phyloP scores from a whole-genome alignment of 1,140 invertebrate species.

The Littorina saxatilis region DNA sequence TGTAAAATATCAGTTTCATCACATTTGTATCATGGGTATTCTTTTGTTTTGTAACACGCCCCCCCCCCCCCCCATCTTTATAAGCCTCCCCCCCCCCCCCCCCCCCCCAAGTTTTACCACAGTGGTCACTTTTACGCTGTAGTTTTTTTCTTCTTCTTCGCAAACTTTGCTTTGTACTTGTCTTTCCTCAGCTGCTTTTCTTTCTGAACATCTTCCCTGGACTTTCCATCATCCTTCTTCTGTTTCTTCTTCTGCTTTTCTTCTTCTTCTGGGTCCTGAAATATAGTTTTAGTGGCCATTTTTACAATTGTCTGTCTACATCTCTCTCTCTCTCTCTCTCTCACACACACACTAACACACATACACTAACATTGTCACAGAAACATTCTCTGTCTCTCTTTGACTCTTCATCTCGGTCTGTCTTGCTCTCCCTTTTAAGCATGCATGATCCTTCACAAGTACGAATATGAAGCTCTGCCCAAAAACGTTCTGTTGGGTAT shows the following conservation, averaged over 20 bases:
- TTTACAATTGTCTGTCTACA: not conserved
- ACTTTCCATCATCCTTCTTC: slow-evolving; percentile 29
- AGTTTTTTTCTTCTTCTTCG: slow-evolving; percentile 38
- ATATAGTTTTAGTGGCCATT: not conserved
- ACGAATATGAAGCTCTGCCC: not conserved
- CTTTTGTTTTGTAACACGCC: too few relatives aligned
- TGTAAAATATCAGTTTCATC: too few relatives aligned
- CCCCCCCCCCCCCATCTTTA: too few relatives aligned
- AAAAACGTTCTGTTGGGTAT: too few relatives aligned
- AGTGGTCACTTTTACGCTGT: too few relatives aligned
- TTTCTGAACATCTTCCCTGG: slow-evolving; percentile 31
- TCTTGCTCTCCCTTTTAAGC: not conserved
- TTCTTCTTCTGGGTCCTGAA: slow-evolving; percentile 45
- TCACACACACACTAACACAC: too few relatives aligned
- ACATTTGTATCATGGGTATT: too few relatives aligned
- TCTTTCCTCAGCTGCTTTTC: slow-evolving; percentile 48
- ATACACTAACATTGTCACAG: not conserved
- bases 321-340: too few relatives aligned
- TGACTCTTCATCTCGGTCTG: not conserved
- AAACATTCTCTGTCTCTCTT: not conserved
- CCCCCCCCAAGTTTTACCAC: too few relatives aligned
- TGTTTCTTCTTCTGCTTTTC: slow-evolving; percentile 32
- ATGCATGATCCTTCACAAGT: not conserved
- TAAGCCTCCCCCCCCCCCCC: too few relatives aligned
- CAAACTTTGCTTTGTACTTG: slow-evolving; percentile 46